Base-by-base conservation (phyloP, 2,888 invertebrate species). In the Folsomia manolachei region DNA sequence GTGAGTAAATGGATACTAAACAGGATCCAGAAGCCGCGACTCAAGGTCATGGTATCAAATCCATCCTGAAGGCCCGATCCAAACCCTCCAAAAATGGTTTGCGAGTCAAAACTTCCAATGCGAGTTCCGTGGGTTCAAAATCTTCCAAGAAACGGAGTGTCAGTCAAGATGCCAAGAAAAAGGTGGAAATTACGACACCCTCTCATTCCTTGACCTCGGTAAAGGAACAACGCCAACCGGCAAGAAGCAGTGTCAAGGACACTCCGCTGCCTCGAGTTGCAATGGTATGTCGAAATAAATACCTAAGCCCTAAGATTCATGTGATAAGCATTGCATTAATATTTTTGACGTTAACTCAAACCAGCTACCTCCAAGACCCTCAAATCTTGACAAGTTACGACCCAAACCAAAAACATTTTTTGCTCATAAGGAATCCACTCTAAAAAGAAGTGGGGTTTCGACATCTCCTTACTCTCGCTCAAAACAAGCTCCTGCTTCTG, bases 231-330 rank as follows among this genome's bases (percentile, higher is more conserved):
- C 9, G 11, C 11, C 2, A 9, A 11, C 14, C 27, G 7, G 11
- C n/a, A 9, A 63, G 18, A 24, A 19, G 7, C 2, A 4, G 7
- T 21, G 2, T n/a, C n/a, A 64, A 64, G 26, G 7, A 64, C 4
- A 27, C 64, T 11, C 64, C 64, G 19, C 18, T 64, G 2, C 64
- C 64, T n/a, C 27, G 64, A 7, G 64, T 64, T 11, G 64, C 64
- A 19, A 4, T 64, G 23, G 64, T 64, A 64, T 7, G 21, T 26
- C 4, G 2, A n/a, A 60, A 21, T 19, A 60, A 60, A 60, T 60
- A n/a, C 9, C 23, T 60, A 60, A 60, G 39, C 39, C 14, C 39
- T 14, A 39, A 39, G n/a, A n/a, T n/a, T n/a, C n/a, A n/a, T n/a
- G n/a, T n/a, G n/a, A n/a, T n/a, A n/a, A n/a, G n/a, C n/a, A n/a